Conservation (phyloP, 2,888 invertebrate species). For the Oxytorus armatus region DNA sequence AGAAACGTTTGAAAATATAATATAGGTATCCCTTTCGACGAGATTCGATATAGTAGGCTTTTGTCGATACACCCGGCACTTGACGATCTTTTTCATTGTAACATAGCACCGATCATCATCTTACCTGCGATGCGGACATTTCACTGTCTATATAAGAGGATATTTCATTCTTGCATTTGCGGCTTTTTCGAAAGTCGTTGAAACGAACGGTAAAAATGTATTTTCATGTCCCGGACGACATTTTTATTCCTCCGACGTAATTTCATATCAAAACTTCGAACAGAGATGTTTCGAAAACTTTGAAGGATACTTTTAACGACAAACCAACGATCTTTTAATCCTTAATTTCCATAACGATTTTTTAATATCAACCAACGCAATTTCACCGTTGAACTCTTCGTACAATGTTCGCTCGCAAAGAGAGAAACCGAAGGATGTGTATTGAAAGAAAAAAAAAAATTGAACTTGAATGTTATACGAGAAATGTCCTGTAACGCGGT, state of each 20-base stretch:
- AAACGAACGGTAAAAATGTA: too few species aligned
- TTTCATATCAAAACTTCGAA: too few species aligned
- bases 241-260: too few species aligned
- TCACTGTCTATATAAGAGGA: too few species aligned
- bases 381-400: neutral
- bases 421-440: neutral
- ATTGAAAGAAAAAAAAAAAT: neutral
- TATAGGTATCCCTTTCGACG: constrained; percentile 34
- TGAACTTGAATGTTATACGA: constrained; percentile 23
- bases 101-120: neutral
- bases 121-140: neutral
- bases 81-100: constrained; percentile 47
- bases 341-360: too few species aligned
- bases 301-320: too few species aligned
- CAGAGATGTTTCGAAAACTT: too few species aligned
- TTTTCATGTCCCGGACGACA: too few species aligned
- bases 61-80: constrained; percentile 35
- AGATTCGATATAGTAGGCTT: constrained; percentile 23
- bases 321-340: too few species aligned
- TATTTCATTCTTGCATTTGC: too few species aligned
- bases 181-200: too few species aligned
- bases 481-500: constrained; percentile 15
- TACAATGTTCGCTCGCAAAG: neutral
- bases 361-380: neutral
- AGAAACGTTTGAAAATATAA: constrained; percentile 28